Conservation (phyloP, 53 echinoderm and acorn worm genomes). For the Holothuria leucospilota region DNA sequence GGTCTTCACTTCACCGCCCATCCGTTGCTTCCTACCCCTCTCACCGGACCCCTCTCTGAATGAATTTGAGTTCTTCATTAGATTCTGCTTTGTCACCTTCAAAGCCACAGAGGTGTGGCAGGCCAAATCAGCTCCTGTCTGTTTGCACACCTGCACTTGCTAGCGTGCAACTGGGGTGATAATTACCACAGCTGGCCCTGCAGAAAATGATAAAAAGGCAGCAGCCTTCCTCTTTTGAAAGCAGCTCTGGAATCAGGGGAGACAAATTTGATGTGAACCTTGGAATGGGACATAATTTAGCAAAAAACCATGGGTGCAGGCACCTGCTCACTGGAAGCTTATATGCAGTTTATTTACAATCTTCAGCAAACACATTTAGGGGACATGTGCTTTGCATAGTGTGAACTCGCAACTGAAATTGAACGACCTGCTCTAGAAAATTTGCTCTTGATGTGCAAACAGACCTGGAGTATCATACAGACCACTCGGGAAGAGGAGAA, state of each 20-base stretch:
- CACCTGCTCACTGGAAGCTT: slow-evolving; percentile 2
- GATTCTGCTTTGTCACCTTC: slow-evolving; percentile 31
- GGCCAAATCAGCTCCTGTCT: slow-evolving; percentile 26
- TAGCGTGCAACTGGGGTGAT: slow-evolving; percentile 41
- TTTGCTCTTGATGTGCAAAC: too few relatives aligned
- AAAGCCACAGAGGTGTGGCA: slow-evolving; percentile 19
- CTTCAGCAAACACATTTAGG: too few relatives aligned
- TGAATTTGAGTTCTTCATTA: slow-evolving; percentile 16
- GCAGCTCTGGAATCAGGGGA: slow-evolving; percentile 1
- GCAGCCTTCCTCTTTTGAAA: slow-evolving; percentile 1
- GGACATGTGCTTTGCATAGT: too few relatives aligned
- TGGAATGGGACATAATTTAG: slow-evolving; percentile 27
- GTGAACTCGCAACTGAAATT: too few relatives aligned
- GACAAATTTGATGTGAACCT: slow-evolving; percentile 28
- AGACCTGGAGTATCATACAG: too few relatives aligned
- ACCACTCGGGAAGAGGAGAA: too few relatives aligned
- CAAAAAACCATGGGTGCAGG: slow-evolving; percentile 32
- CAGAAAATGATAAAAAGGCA: slow-evolving; percentile 13
- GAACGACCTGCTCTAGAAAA: too few relatives aligned
- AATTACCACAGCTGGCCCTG: slow-evolving; percentile 42
- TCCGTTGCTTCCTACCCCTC: neutral
- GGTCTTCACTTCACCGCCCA: too few relatives aligned
- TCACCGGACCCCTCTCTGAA: slow-evolving; percentile 11
- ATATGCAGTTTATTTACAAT: too few relatives aligned
- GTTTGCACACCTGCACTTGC: slow-evolving; percentile 40